These are phyloP conservation scores for Halcyon malimbica DNA, from an alignment of 2,113 vertebrate genomes.

Conservation along the genomic window DNA sequence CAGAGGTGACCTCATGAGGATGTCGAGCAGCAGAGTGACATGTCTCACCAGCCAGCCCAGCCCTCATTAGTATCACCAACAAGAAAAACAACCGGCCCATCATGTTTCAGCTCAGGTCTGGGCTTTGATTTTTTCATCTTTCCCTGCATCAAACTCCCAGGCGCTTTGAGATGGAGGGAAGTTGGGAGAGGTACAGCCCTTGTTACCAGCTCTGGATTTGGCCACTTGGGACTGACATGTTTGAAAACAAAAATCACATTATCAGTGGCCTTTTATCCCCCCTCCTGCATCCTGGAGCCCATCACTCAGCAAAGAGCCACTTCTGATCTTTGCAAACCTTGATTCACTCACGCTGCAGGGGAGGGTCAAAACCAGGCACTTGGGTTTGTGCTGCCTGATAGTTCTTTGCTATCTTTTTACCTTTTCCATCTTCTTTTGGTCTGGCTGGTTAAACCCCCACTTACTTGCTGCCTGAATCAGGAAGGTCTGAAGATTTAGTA, in stretches of 20 bases:
- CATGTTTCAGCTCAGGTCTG: neutral
- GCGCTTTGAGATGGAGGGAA: neutral
- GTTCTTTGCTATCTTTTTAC: neutral
- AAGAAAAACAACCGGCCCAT: neutral
- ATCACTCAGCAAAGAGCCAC: neutral
- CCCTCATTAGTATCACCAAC: neutral
- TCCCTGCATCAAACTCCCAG: neutral
- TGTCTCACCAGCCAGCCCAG: neutral
- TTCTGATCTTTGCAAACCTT: conserved; percentile 5
- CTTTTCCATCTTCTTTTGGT: neutral
- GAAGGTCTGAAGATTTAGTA: neutral
- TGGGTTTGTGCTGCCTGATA: fast-evolving
- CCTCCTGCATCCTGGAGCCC: neutral
- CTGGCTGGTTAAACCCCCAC: neutral
- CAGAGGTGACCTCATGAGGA: neutral
- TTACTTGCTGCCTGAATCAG: neutral
- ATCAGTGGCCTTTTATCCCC: neutral
- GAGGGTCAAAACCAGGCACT: neutral
- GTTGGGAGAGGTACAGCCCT: neutral
- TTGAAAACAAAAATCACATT: neutral
- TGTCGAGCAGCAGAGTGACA: fast-evolving
- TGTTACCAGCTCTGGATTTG: neutral
- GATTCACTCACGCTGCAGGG: neutral
- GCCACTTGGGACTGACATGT: neutral
- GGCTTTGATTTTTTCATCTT: neutral